Base-by-base conservation (phyloP, 2,888 invertebrate species). In the Cheilosia variabilis region DNA sequence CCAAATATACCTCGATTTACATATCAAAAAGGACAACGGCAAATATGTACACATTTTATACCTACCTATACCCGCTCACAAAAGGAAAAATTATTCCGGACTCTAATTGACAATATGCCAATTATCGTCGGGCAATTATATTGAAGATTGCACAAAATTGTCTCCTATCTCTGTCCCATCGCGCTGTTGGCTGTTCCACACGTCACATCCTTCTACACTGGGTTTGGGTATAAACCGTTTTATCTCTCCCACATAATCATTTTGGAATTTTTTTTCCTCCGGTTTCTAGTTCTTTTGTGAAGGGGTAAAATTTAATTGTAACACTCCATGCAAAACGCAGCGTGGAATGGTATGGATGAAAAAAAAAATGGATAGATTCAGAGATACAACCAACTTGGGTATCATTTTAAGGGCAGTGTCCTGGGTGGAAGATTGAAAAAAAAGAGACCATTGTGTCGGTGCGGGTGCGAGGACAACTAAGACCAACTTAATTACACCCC, bases 71-170 rank as follows among this genome's bases (percentile, higher is more conserved):
- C 17, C 7, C 17, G 6, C 6, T 9, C 17, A 19, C 57, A 83
- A 62, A 75, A 60, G 87, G 87, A 82, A 73, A 53, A 77, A 71
- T 50, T 72, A 80, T 80, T 79, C 78, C 63, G 83, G 81, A 58
- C 86, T 86, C 88, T 88, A 89, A 89, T 88, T 89, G 88, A 89
- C 89, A 89, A 89, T 88, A 88, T 88, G 88, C 88, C 89, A 89
- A 89, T 89, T 89, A 89, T 89, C 88, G 76, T 88, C 88, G 89
- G 89, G 88, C 89, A 89, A 89, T 89, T 89, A 89, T 89, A 81
- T 87, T 78, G 81, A 88, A 88, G 88, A 88, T 88, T 89, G 87
- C 87, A 87, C 81, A 84, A 88, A 88, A 87, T 88, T 88, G 81
- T 81, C 65, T 82, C 79, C 75, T 76, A 79, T 84, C 79, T 84